phyloP scores from a whole-genome alignment of 2,888 invertebrate species.

The Cyclophora punctaria region DNA sequence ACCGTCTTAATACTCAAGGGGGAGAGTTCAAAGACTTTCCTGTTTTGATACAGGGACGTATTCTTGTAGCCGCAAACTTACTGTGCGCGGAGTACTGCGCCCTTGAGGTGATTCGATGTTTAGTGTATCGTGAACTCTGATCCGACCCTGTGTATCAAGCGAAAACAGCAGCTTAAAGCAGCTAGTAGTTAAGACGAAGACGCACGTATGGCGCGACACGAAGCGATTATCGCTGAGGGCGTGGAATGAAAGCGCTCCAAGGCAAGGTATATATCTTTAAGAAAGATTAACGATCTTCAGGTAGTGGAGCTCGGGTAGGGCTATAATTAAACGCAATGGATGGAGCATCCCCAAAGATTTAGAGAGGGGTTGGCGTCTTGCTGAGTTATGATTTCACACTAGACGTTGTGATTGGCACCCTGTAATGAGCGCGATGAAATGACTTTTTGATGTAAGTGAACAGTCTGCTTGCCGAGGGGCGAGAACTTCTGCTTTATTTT shows the following conservation, averaged over 20 bases:
- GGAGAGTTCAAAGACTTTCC: constrained; percentile 64
- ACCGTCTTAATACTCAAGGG: constrained; percentile 45
- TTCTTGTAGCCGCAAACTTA: constrained; percentile 17
- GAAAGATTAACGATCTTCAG: constrained; percentile 74
- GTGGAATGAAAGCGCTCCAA: constrained; percentile 46
- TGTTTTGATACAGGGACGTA: constrained; percentile 39
- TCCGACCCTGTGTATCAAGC: constrained; percentile 27
- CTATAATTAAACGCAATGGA: constrained; percentile 73
- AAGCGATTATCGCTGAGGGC: constrained; percentile 59
- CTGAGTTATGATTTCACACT: constrained; percentile 72
- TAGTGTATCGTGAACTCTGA: constrained; percentile 9
- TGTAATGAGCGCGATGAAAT: constrained; percentile 54
- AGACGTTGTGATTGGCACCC: constrained; percentile 63
- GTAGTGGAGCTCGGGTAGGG: constrained; percentile 61
- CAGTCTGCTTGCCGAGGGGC: constrained; percentile 16
- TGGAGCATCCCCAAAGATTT: constrained; percentile 69
- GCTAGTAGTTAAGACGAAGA: constrained; percentile 27
- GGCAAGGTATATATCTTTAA: constrained; percentile 69
- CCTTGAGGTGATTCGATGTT: constrained; percentile 1
- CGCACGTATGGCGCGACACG: constrained; percentile 41
- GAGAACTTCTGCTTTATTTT: no score
- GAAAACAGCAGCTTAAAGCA: constrained; percentile 35
- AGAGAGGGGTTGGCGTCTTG: constrained; percentile 64
- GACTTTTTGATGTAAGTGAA: constrained; percentile 39
- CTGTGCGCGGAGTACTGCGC: constrained; percentile 8